Evolutionary conservation across 2,113 vertebrate species (phyloP).

Genomic region (Alces alces): DNA sequence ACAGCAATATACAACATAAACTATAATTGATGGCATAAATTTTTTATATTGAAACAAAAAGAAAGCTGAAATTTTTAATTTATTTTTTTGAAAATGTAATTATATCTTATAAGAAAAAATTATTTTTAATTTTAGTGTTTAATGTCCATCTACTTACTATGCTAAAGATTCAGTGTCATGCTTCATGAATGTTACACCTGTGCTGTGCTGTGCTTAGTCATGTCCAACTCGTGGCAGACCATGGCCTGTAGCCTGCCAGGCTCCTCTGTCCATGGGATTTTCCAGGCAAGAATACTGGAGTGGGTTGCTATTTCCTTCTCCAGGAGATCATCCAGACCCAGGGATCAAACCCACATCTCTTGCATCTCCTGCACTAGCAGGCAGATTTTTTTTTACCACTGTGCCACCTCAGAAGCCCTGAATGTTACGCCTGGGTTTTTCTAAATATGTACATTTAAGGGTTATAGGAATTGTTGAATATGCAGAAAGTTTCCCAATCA

Average conservation of each 20-base stretch:
- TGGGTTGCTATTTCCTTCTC: background rate
- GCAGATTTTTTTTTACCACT: background rate
- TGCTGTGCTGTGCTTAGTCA: background rate
- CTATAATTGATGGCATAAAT: background rate
- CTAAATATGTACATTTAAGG: background rate
- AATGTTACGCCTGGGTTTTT: background rate
- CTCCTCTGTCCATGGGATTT: background rate
- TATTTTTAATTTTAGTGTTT: background rate
- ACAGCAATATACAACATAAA: background rate
- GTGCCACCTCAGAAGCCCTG: background rate
- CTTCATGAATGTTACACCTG: background rate
- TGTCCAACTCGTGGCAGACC: accelerated
- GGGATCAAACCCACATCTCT: background rate
- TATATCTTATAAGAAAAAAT: conserved; percentile 29
- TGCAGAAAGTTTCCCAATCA: conserved; percentile 2
- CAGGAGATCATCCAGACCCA: background rate
- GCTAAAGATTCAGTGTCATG: background rate
- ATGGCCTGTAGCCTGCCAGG: background rate
- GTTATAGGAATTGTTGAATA: background rate
- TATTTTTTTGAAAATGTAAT: conserved; percentile 3
- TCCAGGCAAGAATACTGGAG: background rate
- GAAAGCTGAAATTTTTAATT: background rate
- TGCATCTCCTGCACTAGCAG: background rate
- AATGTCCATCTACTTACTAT: background rate
- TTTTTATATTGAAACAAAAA: conserved; percentile 15